Evolutionary conservation across 1,140 invertebrate species (phyloP).

Genomic region (Drepana arcuata): DNA sequence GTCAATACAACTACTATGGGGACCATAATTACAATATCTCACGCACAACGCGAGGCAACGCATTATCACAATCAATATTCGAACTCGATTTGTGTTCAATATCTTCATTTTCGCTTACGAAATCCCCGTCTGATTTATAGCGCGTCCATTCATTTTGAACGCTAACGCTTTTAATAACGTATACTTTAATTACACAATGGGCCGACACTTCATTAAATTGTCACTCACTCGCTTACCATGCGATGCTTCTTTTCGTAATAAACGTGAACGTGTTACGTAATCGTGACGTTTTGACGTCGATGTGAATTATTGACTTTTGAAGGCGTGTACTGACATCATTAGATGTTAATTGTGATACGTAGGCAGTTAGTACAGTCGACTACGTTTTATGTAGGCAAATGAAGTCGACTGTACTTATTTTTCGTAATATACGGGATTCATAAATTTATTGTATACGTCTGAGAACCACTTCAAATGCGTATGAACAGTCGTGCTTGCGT

Average conservation of each 20-base stretch:
- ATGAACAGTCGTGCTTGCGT: background rate
- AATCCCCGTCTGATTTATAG: conserved; percentile 32
- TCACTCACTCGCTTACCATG: conserved; percentile 49
- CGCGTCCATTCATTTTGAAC: conserved; percentile 38
- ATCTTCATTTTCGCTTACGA: conserved; percentile 29
- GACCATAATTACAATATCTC: no score
- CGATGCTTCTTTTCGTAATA: conserved; percentile 29
- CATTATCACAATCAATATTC: conserved; percentile 3
- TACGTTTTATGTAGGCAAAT: no score
- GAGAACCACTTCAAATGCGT: background rate
- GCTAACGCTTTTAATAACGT: conserved; percentile 38
- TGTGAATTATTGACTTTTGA: conserved; percentile 14
- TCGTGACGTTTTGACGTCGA: conserved; percentile 7
- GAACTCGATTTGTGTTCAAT: conserved; percentile 24
- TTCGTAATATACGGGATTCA: no score
- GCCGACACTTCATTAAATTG: conserved; percentile 61
- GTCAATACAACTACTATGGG: no score
- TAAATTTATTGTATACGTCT: background rate
- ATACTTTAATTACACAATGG: conserved; percentile 50
- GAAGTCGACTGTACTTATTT: no score
- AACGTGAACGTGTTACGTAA: conserved; percentile 16
- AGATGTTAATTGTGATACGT: conserved; percentile 5
- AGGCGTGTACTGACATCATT: conserved; percentile 3
- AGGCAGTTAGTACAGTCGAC: background rate
- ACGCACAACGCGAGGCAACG: conserved; percentile 3